Evolutionary conservation across 92 coral and sea anemone species (phyloP).

Genomic region (Palythoa heliodiscus): DNA sequence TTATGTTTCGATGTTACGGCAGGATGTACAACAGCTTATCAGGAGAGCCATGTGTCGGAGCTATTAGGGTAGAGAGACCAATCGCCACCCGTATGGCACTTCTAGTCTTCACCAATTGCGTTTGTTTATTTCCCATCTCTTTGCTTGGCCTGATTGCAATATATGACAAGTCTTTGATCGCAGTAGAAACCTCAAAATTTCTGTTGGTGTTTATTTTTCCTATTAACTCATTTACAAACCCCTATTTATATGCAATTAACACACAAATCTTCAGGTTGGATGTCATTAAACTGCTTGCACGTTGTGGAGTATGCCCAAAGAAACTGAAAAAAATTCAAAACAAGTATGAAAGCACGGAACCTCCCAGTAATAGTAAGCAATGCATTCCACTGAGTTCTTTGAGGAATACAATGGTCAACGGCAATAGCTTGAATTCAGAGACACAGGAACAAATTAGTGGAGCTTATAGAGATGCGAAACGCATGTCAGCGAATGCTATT

Average conservation of each 20-base stretch:
- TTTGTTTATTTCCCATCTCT: conserved; percentile 94
- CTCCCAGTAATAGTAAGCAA: neutral
- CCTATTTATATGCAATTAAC: conserved; percentile 84
- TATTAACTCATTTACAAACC: conserved; percentile 89
- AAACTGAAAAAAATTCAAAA: conserved; percentile 43
- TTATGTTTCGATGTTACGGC: conserved; percentile 73
- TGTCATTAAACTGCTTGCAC: conserved; percentile 52
- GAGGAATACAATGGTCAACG: neutral
- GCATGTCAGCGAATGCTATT: neutral
- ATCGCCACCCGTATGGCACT: conserved; percentile 90
- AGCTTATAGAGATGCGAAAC: neutral
- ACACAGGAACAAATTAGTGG: neutral
- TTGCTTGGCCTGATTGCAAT: conserved; percentile 80
- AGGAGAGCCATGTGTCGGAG: neutral
- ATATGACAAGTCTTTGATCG: conserved; percentile 70
- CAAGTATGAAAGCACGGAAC: conserved; percentile 35
- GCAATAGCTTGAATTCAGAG: neutral
- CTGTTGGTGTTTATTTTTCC: conserved; percentile 87
- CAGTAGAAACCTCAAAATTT: conserved; percentile 76
- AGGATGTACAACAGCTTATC: conserved; percentile 86
- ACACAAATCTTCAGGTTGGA: conserved; percentile 80
- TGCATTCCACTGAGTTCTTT: neutral
- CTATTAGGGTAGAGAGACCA: conserved; percentile 60
- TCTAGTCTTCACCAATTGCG: conserved; percentile 81
- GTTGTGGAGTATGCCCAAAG: conserved; percentile 64